Percentiles rank a stretch among this genome's conserved stretches.
Conservation (phyloP, 2,888 invertebrate genomes). For the Carterocephalus palaemon region DNA sequence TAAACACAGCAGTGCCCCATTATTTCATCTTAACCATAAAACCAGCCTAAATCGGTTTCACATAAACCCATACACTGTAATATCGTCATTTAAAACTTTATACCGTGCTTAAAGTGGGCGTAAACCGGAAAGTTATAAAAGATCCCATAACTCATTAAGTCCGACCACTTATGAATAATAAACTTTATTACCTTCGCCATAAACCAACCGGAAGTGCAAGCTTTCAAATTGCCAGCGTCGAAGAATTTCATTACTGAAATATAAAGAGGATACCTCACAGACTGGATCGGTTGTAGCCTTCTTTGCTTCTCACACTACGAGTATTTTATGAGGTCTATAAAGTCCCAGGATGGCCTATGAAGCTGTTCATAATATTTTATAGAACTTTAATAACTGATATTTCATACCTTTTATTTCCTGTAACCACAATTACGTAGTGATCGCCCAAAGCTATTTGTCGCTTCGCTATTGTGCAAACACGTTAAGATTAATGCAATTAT, state of each 20-base stretch:
- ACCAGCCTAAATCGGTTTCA: constrained; percentile 4
- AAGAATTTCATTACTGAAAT: constrained; percentile 18
- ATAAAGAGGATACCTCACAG: background rate
- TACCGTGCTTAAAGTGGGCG: constrained; percentile 15
- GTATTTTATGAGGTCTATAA: no score
- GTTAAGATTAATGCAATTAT: constrained; percentile 12
- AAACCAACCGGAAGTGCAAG: constrained; percentile 18
- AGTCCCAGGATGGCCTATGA: no score
- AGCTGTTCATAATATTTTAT: no score
- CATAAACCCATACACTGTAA: constrained; percentile 8
- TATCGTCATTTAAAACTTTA: constrained; percentile 23
- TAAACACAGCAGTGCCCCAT: no score
- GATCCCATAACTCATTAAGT: constrained; percentile 22
- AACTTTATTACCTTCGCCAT: constrained; percentile 19
- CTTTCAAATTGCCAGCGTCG: constrained; percentile 6
- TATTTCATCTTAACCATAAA: no score
- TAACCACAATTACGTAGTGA: no score
- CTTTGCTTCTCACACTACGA: no score
- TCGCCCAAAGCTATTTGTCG: no score
- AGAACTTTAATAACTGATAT: no score
- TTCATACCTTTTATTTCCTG: no score
- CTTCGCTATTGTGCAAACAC: background rate
- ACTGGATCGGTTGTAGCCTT: background rate
- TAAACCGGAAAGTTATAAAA: constrained; percentile 20
- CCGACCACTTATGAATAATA: constrained; percentile 24